Evolutionary conservation across 2,888 invertebrate genomes (phyloP), one percentile per base, ranked within the genome.

Genomic region (Monopis laevigella): DNA sequence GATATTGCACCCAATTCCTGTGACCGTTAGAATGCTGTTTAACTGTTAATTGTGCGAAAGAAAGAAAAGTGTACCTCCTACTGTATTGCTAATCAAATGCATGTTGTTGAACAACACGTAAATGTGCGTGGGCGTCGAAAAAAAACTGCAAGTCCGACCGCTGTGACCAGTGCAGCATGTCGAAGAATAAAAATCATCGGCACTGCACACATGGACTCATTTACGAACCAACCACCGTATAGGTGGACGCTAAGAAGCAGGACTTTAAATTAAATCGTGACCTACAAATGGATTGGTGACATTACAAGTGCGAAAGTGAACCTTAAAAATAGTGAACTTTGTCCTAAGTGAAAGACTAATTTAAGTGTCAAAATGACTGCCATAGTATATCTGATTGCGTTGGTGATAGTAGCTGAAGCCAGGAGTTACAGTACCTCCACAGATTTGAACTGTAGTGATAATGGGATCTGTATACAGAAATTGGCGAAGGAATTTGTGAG

Each of bases 381-480:
- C 51, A 53, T 72, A 47, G 58, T 65, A 53, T 59, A 62, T 51
- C 51, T 80, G 45, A 49, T 77, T 47, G 65, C 67, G 51, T 59
- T 71, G 42, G 51, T 68, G 52, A 50, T 71, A 47, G 53, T 71
- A 48, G 65, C 68, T 40, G 62, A 64, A 43, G 66, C 60, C 46
- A 53, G 54, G 41, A 61, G 47, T 13, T n/a, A n/a, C n/a, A n/a
- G n/a, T n/a, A 50, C 68, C 38, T 64, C 75, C 44, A 42, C 45
- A 17, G 72, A 80, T 51, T 51, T 82, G 18, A 69, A 62, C 51
- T 86, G 86, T 65, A 82, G 82, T 59, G 85, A 86, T 53, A 86
- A 86, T 62, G 84, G 85, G 21, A 84, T 84, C 45, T 86, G 86
- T 51, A 71, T 86, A 26, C 75, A 84, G 42, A 52, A 65, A 24